Conservation (phyloP, 92 coral and sea anemone species). For the Heliopora coerulea region DNA sequence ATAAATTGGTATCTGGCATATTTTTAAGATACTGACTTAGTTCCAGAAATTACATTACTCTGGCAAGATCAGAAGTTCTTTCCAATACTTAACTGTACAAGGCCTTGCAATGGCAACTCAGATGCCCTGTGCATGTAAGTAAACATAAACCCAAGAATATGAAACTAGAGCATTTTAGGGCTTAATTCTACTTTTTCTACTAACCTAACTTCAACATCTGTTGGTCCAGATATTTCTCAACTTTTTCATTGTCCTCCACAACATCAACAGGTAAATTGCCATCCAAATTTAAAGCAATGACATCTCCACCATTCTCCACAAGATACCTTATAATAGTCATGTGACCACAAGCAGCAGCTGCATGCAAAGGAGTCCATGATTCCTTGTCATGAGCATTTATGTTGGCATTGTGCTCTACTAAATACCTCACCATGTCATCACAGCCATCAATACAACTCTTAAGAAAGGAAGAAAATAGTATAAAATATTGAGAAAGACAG, state of each 20-base stretch:
- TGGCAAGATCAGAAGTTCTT: too few relatives aligned
- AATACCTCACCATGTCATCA: slow-evolving; percentile 83
- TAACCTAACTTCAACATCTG: slow-evolving; percentile 89
- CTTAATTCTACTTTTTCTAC: too few relatives aligned
- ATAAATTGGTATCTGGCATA: too few relatives aligned
- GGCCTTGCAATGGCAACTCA: too few relatives aligned
- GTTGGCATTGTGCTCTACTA: slow-evolving; percentile 71
- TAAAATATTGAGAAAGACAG: too few relatives aligned
- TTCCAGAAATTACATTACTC: too few relatives aligned
- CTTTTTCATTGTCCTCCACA: slow-evolving; percentile 83
- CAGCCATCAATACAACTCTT: slow-evolving; percentile 96
- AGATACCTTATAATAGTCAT: slow-evolving; percentile 65
- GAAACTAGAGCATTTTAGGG: too few relatives aligned
- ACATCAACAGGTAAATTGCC: slow-evolving; percentile 89
- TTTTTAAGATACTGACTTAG: too few relatives aligned
- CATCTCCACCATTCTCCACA: slow-evolving; percentile 71
- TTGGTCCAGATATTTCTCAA: slow-evolving; percentile 58
- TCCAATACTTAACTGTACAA: too few relatives aligned
- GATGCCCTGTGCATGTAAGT: too few relatives aligned
- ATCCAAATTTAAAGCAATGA: slow-evolving; percentile 85
- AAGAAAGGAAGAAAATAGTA: not conserved
- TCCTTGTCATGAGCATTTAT: slow-evolving; percentile 84
- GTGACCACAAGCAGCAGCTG: slow-evolving; percentile 94
- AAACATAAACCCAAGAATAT: too few relatives aligned
- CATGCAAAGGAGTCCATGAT: slow-evolving; percentile 95